Percentiles rank a stretch among this genome's conserved stretches.
Conservation (phyloP, 2,797 vertebrate genomes). For the Malurus leucopterus region DNA sequence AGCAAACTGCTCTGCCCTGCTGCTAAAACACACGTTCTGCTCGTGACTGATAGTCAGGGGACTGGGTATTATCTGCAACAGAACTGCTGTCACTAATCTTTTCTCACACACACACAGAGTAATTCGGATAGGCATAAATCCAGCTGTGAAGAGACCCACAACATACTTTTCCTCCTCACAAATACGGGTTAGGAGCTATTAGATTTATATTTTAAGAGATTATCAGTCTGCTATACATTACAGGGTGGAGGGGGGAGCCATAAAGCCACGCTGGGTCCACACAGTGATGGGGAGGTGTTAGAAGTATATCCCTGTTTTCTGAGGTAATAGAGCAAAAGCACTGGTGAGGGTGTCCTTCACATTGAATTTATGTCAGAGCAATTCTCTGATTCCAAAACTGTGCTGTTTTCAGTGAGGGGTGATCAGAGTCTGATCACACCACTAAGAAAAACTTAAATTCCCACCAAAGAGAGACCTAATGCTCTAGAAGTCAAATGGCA, state of each 20-base stretch:
- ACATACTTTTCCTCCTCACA: background rate
- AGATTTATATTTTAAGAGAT: background rate
- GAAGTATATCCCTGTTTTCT: background rate
- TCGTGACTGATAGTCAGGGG: background rate
- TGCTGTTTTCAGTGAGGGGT: background rate
- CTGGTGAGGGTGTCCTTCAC: background rate
- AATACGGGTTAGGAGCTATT: background rate
- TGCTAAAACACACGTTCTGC: background rate
- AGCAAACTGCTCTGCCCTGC: background rate
- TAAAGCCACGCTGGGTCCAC: background rate
- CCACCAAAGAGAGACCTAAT: background rate
- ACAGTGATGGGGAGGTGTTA: background rate
- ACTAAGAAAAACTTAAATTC: background rate
- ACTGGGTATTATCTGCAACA: background rate
- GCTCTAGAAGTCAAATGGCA: background rate
- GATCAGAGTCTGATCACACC: background rate
- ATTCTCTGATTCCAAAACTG: background rate
- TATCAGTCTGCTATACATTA: background rate
- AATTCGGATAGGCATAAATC: background rate
- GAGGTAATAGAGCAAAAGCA: background rate
- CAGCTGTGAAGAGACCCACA: background rate
- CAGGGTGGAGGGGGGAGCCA: background rate
- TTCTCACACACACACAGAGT: background rate
- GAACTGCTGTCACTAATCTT: background rate
- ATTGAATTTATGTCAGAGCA: background rate